Percentiles rank a stretch among this genome's conserved stretches.
Conservation (phyloP, 2,797 vertebrate genomes). For the Phalanger gymnotis region DNA sequence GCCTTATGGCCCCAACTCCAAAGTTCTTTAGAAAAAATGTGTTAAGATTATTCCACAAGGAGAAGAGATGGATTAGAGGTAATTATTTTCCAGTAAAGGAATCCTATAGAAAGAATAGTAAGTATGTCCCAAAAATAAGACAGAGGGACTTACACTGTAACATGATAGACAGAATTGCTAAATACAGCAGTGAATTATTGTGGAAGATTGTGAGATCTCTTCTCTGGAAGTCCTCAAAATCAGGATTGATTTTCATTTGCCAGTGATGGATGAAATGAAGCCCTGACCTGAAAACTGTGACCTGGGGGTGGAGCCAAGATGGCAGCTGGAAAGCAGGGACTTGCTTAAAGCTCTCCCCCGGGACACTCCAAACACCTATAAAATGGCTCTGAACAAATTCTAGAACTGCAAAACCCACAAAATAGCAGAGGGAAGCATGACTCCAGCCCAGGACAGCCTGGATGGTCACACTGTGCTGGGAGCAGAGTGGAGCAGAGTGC, state of each 20-base stretch:
- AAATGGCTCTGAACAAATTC: too few relatives aligned
- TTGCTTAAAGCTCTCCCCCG: too few relatives aligned
- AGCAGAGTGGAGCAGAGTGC: too few relatives aligned
- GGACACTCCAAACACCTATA: too few relatives aligned
- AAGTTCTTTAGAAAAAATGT: neutral
- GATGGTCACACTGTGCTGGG: too few relatives aligned
- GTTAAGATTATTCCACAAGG: neutral
- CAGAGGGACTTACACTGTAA: neutral
- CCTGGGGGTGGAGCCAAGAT: too few relatives aligned
- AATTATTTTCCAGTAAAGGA: conserved; percentile 2
- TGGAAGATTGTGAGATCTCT: conserved; percentile 2
- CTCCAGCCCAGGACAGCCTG: too few relatives aligned
- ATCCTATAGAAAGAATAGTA: conserved; percentile 20
- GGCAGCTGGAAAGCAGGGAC: too few relatives aligned
- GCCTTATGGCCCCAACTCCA: neutral
- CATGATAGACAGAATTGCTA: neutral
- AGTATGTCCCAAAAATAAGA: neutral
- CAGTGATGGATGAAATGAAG: neutral
- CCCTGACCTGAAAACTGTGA: conserved; percentile 8
- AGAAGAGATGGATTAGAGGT: neutral
- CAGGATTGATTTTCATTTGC: conserved; percentile 14
- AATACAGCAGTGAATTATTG: conserved; percentile 16
- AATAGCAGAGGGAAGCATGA: too few relatives aligned
- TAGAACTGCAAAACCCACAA: too few relatives aligned
- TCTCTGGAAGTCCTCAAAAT: conserved; percentile 16